Evolutionary conservation across 1,140 invertebrate species (phyloP).

Genomic region (Zaprionus kolodkinae): DNA sequence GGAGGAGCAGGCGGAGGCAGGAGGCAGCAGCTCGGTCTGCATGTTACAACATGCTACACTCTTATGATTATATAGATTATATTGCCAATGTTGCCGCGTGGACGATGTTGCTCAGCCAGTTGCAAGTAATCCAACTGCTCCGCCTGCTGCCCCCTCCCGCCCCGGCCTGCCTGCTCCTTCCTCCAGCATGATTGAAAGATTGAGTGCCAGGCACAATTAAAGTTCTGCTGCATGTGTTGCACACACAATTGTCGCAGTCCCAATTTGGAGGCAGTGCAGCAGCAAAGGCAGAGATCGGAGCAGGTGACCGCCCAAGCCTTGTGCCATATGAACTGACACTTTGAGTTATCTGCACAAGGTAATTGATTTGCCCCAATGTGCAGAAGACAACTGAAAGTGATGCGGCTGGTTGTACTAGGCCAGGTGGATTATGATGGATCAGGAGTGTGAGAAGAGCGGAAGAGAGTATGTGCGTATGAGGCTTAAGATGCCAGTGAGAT

Average conservation of each 20-base stretch:
- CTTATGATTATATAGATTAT: conserved; percentile 82
- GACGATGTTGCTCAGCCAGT: conserved; percentile 47
- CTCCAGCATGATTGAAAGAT: conserved; percentile 76
- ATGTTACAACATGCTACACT: conserved; percentile 73
- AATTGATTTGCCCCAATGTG: conserved; percentile 37
- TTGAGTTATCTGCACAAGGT: conserved; percentile 34
- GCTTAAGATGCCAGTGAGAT: not conserved
- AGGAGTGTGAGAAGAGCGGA: not conserved
- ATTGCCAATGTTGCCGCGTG: conserved; percentile 43
- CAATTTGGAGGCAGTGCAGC: conserved; percentile 58
- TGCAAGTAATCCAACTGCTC: conserved; percentile 64
- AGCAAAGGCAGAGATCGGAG: too few relatives aligned
- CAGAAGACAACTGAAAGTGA: conserved; percentile 8
- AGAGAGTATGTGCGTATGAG: too few relatives aligned
- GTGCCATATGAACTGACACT: conserved; percentile 46
- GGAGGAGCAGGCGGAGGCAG: not conserved
- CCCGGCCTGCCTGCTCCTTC: not conserved
- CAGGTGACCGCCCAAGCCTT: conserved; percentile 16
- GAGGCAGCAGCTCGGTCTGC: not conserved
- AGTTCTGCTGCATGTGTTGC: conserved; percentile 58
- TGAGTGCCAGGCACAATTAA: conserved; percentile 82
- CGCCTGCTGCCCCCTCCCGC: not conserved
- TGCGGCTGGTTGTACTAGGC: not conserved
- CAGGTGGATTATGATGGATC: conserved; percentile 3
- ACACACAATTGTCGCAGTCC: conserved; percentile 70